Percentiles rank a stretch among this genome's conserved stretches.
These are phyloP conservation scores for Sus scrofa DNA, from an alignment of 2,113 vertebrate species.

Conservation along the genomic window DNA sequence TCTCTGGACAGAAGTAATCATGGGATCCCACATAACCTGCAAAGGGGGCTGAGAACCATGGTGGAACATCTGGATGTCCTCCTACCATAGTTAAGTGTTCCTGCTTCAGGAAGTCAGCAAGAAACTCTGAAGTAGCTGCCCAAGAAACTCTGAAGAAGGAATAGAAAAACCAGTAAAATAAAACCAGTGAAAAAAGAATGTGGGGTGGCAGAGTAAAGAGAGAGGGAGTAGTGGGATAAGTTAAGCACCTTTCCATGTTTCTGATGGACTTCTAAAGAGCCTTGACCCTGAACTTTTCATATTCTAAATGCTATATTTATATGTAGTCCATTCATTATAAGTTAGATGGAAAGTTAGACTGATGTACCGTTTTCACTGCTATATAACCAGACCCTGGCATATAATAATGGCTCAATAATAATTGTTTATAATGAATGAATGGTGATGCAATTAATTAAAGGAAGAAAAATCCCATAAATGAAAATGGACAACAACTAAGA, in stretches of 20 bases:
- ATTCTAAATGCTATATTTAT: background rate
- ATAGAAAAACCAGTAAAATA: no score
- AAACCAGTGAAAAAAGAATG: background rate
- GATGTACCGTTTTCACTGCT: background rate
- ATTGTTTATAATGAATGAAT: background rate
- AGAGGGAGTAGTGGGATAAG: background rate
- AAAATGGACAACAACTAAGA: constrained; percentile 32
- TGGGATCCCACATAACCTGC: background rate
- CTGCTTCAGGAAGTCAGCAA: background rate
- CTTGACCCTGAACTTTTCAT: background rate
- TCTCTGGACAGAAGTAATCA: background rate
- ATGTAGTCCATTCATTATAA: background rate
- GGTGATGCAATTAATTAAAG: background rate
- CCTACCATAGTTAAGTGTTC: background rate
- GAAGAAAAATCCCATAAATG: background rate
- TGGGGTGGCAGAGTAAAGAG: no score
- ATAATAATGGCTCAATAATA: background rate
- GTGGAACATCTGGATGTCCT: no score
- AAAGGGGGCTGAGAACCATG: background rate
- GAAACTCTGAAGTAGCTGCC: background rate
- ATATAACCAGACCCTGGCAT: background rate
- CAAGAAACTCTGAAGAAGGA: background rate
- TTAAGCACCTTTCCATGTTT: background rate
- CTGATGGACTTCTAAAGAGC: background rate
- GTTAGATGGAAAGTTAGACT: background rate